These are phyloP conservation scores for Pantala flavescens DNA, from an alignment of 1,140 invertebrate genomes.

Conservation along the genomic window DNA sequence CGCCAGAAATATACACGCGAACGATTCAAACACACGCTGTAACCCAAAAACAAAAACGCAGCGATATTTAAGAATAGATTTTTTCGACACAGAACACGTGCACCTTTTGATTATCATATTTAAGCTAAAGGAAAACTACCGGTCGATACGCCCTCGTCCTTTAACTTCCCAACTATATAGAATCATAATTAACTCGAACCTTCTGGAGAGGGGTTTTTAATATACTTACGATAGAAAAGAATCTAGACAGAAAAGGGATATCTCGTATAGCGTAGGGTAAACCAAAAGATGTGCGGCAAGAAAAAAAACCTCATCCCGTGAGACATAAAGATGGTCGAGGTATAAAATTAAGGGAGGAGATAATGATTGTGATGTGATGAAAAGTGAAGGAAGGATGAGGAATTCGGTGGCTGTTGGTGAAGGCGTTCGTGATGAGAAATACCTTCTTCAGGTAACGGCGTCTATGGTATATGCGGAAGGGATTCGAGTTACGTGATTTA, in stretches of 20 bases:
- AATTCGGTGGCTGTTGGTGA: neutral
- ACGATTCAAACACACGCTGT: too few species aligned
- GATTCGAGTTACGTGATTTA: neutral
- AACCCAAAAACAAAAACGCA: neutral
- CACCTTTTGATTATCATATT: neutral
- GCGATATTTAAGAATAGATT: neutral
- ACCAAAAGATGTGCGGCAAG: neutral
- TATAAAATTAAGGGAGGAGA: neutral
- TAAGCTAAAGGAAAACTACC: neutral
- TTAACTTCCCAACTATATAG: neutral
- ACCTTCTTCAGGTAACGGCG: neutral
- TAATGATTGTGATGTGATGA: slow-evolving; percentile 6
- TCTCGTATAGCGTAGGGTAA: neutral
- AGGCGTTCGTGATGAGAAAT: neutral
- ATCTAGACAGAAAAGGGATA: neutral
- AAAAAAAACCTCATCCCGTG: neutral
- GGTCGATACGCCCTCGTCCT: neutral
- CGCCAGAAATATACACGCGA: too few species aligned
- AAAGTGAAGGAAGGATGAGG: neutral
- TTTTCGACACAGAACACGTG: neutral
- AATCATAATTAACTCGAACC: neutral
- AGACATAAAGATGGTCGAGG: neutral
- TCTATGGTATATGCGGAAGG: neutral
- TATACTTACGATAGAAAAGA: neutral
- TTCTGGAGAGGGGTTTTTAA: neutral